phyloP scores from a whole-genome alignment of 2,797 vertebrate genomes.

The Tragelaphus oryx region DNA sequence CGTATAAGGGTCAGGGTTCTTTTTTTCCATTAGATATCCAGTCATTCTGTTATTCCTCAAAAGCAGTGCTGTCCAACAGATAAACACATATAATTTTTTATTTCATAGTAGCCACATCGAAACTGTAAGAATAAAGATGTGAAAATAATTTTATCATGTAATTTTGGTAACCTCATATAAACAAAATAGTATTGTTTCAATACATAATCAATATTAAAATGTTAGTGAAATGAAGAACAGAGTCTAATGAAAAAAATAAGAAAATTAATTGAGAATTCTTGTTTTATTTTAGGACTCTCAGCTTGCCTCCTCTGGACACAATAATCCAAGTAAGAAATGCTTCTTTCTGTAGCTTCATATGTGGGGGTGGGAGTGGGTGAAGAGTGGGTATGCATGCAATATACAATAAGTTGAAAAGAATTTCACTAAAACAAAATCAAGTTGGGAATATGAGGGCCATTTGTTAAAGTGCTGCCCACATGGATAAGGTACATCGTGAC shows the following conservation, averaged over 20 bases:
- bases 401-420: not conserved
- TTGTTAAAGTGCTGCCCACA: not conserved
- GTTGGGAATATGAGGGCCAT: not conserved
- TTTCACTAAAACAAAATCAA: not conserved
- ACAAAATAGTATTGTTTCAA: not conserved
- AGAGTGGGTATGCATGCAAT: not conserved
- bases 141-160: not conserved
- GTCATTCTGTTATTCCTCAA: not conserved
- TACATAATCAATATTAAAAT: not conserved
- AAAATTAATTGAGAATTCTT: constrained; percentile 75
- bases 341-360: constrained; percentile 28
- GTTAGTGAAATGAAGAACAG: not conserved
- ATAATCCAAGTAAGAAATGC: constrained; percentile 82
- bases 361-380: not conserved
- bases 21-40: not conserved
- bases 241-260: not conserved
- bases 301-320: constrained; percentile 81
- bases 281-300: constrained; percentile 81
- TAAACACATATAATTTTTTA: not conserved
- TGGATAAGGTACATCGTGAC: not conserved
- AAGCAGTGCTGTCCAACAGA: not conserved
- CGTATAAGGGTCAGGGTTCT: not conserved
- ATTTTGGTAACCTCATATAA: not conserved
- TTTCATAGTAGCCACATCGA: not conserved
- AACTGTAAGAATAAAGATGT: not conserved